A percentile compares a stretch with the other conserved stretches of the same genome.
Conservation (phyloP, 2,113 vertebrate genomes). For the Loxodonta africana region DNA sequence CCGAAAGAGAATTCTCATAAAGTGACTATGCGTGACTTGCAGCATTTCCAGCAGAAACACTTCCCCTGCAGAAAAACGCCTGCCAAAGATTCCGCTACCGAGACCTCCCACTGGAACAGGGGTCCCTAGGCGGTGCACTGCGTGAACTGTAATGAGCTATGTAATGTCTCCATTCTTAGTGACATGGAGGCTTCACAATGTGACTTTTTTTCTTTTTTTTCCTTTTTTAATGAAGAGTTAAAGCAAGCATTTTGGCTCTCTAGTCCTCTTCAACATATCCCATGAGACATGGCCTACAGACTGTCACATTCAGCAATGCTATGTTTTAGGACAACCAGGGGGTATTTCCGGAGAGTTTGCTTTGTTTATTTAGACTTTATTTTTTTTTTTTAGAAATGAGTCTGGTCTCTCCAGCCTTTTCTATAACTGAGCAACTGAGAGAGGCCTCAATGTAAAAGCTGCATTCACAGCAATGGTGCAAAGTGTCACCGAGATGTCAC, state of each 20-base stretch:
- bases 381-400: not conserved
- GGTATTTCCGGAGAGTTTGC: not conserved
- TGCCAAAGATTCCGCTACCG: not conserved
- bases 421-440: not conserved
- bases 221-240: conserved; percentile 19
- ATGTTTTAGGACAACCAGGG: not conserved
- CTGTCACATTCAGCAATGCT: not conserved
- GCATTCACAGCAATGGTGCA: not conserved
- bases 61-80: not conserved
- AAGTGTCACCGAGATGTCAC: conserved; percentile 26
- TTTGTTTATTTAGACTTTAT: not conserved
- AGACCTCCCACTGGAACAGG: not conserved
- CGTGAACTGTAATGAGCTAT: not conserved
- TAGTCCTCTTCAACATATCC: not conserved
- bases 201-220: not conserved
- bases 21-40: not conserved
- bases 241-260: not conserved
- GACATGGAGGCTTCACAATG: not conserved
- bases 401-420: not conserved
- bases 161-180: conserved; percentile 33
- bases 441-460: not conserved
- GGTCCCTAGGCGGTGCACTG: not conserved
- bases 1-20: not conserved
- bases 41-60: conserved; percentile 22
- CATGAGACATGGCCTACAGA: not conserved